Conservation (phyloP, 2,797 vertebrate genomes). For the Gymnothorax reevesii region DNA sequence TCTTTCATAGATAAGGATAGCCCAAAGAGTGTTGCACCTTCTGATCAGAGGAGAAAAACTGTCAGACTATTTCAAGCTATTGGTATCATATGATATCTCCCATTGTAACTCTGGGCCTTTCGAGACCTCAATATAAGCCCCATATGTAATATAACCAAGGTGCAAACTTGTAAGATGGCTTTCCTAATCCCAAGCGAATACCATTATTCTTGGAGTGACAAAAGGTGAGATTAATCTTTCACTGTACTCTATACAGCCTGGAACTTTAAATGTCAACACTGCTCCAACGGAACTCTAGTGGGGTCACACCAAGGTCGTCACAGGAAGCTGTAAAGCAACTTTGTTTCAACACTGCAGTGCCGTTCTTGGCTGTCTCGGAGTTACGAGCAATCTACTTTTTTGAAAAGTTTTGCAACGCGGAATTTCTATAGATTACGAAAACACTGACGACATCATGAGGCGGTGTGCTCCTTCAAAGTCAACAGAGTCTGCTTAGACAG, state of each 20-base stretch:
- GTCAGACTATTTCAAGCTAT: background rate
- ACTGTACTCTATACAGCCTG: background rate
- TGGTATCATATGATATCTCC: background rate
- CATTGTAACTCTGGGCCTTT: background rate
- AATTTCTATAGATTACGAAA: background rate
- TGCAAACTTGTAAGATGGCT: constrained; percentile 1
- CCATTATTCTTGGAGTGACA: background rate
- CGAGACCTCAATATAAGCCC: background rate
- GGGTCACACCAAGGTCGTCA: background rate
- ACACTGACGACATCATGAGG: background rate
- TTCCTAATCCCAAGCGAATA: background rate
- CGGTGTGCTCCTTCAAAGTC: background rate
- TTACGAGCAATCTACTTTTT: background rate
- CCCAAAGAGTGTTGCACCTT: background rate
- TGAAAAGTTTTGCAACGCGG: background rate
- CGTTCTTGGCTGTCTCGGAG: background rate
- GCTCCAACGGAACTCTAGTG: background rate
- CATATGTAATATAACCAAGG: constrained; percentile 3
- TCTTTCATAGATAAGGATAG: background rate
- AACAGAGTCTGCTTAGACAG: background rate
- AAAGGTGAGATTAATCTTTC: background rate
- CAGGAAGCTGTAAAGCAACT: background rate
- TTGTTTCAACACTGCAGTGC: background rate
- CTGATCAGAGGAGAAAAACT: background rate
- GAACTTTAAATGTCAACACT: background rate